Evolutionary conservation across 2,113 vertebrate species (phyloP), one percentile per base, ranked within the genome.

Genomic region (Oplegnathus fasciatus): DNA sequence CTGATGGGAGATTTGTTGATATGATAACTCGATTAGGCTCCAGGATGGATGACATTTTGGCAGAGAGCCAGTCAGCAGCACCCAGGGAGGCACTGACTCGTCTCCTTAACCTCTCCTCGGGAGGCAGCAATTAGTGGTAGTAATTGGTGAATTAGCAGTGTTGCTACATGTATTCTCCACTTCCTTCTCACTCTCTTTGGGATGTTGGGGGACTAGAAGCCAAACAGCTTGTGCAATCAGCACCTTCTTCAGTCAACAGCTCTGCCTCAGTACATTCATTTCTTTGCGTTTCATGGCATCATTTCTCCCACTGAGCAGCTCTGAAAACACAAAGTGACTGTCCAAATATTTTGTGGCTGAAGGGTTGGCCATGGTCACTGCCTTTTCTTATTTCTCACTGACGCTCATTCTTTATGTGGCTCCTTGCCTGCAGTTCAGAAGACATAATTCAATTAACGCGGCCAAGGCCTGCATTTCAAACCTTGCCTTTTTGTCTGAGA

Each of bases 11-110:
- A 93, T 61, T 95, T 96, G 95, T 95, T 96, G 96, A 96, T 96
- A 97, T 95, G 96, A 98, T 97, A 97, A 95, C 97, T 98, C 94
- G 96, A 97, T 98, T 97, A 97, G 94, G 91, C 85, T 92, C 22
- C 50, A 82, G 94, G 91, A 95, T 94, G 86, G 95, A 95, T 92
- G 93, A 95, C 94, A 88, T 54, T 83, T 94, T 92, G 92, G 94
- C 90, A 90, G 34, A 44, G 91, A 80, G 94, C 92, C 86, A 80
- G 93, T 94, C 83, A 76, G 91, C 93, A 68, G 86, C 88, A 85
- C 96, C 95, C 94, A 89, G 91, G 94, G 95, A 95, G 94, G 88
- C 90, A n/a, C 67, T 95, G 96, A 92, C 95, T 96, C 83, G 83
- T 91, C 94, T 96, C 95, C 96, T 97, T 97, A 97, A 97, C 96